Percentiles rank a stretch among this genome's conserved stretches.
Evolutionary conservation across 1,140 invertebrate genomes (phyloP).

Genomic region (Mizuhopecten yessoensis): DNA sequence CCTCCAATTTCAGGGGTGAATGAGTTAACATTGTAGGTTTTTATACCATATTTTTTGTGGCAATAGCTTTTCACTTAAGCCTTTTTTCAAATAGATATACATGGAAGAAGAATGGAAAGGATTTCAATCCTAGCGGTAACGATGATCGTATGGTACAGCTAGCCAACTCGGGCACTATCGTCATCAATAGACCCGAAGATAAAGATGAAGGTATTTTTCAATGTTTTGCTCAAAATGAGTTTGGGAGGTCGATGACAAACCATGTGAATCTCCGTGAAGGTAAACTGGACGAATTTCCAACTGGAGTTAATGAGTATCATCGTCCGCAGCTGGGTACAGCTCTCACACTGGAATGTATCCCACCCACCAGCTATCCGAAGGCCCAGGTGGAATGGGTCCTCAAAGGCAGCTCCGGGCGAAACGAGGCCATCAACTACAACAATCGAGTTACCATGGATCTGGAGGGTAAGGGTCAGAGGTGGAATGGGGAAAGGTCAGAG

Average conservation of each 20-base stretch:
- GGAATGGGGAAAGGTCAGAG: too few species aligned
- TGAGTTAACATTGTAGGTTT: too few species aligned
- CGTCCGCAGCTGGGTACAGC: constrained; percentile 60
- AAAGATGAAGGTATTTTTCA: constrained; percentile 97
- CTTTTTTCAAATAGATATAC: too few species aligned
- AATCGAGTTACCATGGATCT: constrained; percentile 78
- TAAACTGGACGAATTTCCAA: constrained; percentile 69
- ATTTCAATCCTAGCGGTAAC: constrained; percentile 86
- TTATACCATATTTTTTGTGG: too few species aligned
- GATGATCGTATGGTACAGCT: constrained; percentile 97
- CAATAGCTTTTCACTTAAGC: too few species aligned
- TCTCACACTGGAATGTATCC: constrained; percentile 73
- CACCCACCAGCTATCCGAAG: constrained; percentile 79
- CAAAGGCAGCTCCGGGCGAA: constrained; percentile 63
- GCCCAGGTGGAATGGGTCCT: constrained; percentile 77
- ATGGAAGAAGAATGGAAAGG: constrained; percentile 98
- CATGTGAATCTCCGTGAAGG: constrained; percentile 73
- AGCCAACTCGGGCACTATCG: constrained; percentile 94
- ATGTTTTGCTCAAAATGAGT: constrained; percentile 97
- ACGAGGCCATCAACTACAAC: constrained; percentile 73
- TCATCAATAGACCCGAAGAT: constrained; percentile 93
- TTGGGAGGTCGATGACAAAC: constrained; percentile 88
- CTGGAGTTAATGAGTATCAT: background rate
- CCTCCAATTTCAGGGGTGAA: too few species aligned
- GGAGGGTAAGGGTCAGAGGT: constrained; percentile 76